Conservation (phyloP, 2,888 invertebrate genomes). For the Melanostoma scalare region DNA sequence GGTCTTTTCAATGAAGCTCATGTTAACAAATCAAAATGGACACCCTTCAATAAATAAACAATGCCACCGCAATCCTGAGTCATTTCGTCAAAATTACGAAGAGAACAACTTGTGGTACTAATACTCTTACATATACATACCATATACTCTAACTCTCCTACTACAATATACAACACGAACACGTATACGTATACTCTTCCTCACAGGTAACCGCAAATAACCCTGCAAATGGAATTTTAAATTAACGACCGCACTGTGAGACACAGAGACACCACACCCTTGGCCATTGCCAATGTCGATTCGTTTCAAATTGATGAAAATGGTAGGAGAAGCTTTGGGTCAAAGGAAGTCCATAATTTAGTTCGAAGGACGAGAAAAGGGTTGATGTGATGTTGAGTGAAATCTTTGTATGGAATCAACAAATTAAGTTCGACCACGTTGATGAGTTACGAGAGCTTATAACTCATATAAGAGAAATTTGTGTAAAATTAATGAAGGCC, state of each 20-base stretch:
- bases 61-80: conserved; percentile 60
- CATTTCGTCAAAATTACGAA: conserved; percentile 65
- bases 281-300: conserved; percentile 30
- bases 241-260: conserved; percentile 68
- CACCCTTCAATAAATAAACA: conserved; percentile 64
- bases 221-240: conserved; percentile 72
- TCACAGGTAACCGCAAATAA: conserved; percentile 68
- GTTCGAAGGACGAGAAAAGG: conserved; percentile 34
- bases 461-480: conserved; percentile 31
- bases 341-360: conserved; percentile 52
- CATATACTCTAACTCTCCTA: background rate
- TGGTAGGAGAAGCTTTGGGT: conserved; percentile 18
- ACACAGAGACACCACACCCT: conserved; percentile 23
- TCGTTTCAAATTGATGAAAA: conserved; percentile 32
- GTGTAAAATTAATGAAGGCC: conserved; percentile 36
- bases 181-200: conserved; percentile 13
- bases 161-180: conserved; percentile 14
- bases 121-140: background rate
- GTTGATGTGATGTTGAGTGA: conserved; percentile 31
- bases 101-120: conserved; percentile 28
- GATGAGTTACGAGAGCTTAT: conserved; percentile 12
- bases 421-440: conserved; percentile 28
- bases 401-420: conserved; percentile 24
- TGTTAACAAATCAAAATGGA: conserved; percentile 56
- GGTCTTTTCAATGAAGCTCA: conserved; percentile 23